Conservation (phyloP, 2,113 vertebrate genomes). For the Centropus bengalensis region DNA sequence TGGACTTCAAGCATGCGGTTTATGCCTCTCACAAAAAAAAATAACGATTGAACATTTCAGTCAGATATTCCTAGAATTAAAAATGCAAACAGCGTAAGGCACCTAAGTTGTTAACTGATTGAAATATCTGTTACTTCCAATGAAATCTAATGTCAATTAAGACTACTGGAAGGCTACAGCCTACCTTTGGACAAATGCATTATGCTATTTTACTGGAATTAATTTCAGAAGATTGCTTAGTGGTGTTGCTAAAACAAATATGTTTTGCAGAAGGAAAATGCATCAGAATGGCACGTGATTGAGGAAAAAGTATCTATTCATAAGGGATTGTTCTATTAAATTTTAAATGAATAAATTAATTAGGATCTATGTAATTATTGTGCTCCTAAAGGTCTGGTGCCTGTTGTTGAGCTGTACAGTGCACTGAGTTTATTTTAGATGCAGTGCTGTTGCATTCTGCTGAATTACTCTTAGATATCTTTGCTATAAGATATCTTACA, state of each 20-base stretch:
- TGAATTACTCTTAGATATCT: not conserved
- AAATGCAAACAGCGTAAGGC: not conserved
- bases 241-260: slow-evolving; percentile 18
- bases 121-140: not conserved
- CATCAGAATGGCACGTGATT: not conserved
- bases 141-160: slow-evolving; percentile 21
- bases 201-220: slow-evolving; percentile 53
- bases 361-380: not conserved
- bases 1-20: not conserved
- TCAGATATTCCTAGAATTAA: not conserved
- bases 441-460: not conserved
- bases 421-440: not conserved
- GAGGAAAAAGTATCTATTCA: not conserved
- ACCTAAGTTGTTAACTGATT: not conserved
- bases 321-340: not conserved
- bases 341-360: slow-evolving; percentile 37
- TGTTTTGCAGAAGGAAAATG: slow-evolving; percentile 29
- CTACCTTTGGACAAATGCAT: not conserved
- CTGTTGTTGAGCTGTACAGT: not conserved
- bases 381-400: not conserved
- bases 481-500: not conserved
- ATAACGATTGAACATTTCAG: not conserved
- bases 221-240: slow-evolving; percentile 17
- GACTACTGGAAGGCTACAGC: not conserved
- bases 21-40: not conserved